Percentiles rank a stretch among this genome's conserved stretches.
Conservation (phyloP, 2,888 invertebrate species). For the Rhagophthalmus giganteus region DNA sequence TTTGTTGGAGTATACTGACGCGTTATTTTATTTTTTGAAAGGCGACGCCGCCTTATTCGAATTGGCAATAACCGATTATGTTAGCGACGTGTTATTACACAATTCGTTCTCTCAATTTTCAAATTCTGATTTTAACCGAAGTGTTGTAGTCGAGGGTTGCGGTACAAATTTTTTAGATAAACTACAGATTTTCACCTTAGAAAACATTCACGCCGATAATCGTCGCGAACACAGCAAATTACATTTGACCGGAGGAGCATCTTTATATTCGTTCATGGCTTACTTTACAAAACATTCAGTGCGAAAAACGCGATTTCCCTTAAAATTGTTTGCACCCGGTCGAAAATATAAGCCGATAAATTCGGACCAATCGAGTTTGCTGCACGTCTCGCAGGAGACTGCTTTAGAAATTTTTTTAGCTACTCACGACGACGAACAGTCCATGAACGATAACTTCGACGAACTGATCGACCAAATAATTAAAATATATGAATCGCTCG, state of each 20-base stretch:
- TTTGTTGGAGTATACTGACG: constrained; percentile 63
- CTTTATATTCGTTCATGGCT: constrained; percentile 73
- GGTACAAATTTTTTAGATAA: constrained; percentile 63
- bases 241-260: constrained; percentile 76
- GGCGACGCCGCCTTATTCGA: constrained; percentile 75
- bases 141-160: constrained; percentile 74
- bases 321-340: constrained; percentile 72
- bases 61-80: constrained; percentile 61
- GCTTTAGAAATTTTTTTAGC: constrained; percentile 69
- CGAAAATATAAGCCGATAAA: constrained; percentile 65
- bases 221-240: no score
- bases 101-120: constrained; percentile 66
- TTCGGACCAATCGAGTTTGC: constrained; percentile 56
- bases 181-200: constrained; percentile 62
- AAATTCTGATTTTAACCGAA: constrained; percentile 78
- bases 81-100: constrained; percentile 55
- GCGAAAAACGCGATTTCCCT: constrained; percentile 65
- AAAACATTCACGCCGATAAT: constrained; percentile 62
- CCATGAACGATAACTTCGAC: constrained; percentile 62
- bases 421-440: constrained; percentile 55
- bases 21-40: constrained; percentile 64
- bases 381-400: constrained; percentile 70
- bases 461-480: constrained; percentile 59
- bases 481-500: constrained; percentile 66
- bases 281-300: constrained; percentile 71